Percentiles rank a stretch among this genome's conserved stretches.
These are phyloP conservation scores for Physocephala rufipes DNA, from an alignment of 2,888 invertebrate genomes.

Conservation along the genomic window DNA sequence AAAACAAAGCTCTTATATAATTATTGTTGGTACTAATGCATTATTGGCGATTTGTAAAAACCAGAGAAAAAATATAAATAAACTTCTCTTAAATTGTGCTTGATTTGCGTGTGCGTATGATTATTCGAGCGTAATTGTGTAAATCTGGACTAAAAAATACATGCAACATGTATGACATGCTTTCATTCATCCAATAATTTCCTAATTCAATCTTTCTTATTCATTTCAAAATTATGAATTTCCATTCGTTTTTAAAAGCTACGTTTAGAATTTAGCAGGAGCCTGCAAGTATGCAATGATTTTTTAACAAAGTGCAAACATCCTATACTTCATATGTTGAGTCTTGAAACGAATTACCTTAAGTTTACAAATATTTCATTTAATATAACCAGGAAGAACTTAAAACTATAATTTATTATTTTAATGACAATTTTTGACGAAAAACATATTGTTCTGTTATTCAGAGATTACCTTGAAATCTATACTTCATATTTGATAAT, in stretches of 20 bases:
- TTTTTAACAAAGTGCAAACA: neutral
- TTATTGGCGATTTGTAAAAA: neutral
- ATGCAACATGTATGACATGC: neutral
- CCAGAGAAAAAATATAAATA: too few species aligned
- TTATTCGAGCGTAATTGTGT: neutral
- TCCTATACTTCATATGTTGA: too few species aligned
- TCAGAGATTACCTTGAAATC: too few species aligned
- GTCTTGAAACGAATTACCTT: too few species aligned
- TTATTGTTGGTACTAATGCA: neutral
- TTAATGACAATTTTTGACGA: too few species aligned
- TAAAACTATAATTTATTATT: too few species aligned
- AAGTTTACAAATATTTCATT: too few species aligned
- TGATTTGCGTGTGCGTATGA: too few species aligned
- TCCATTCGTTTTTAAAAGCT: neutral
- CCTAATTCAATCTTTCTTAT: neutral
- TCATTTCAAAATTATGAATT: neutral
- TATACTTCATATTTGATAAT: too few species aligned
- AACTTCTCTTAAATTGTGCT: too few species aligned
- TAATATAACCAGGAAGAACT: too few species aligned
- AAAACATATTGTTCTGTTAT: too few species aligned
- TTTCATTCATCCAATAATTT: neutral
- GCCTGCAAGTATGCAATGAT: slow-evolving; percentile 29
- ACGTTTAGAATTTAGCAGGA: neutral
- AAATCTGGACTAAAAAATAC: neutral
- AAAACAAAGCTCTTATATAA: neutral